A percentile compares a stretch with the other conserved stretches of the same genome.
phyloP scores from a whole-genome alignment of 2,888 invertebrate genomes.

The Pinctada fucata region DNA sequence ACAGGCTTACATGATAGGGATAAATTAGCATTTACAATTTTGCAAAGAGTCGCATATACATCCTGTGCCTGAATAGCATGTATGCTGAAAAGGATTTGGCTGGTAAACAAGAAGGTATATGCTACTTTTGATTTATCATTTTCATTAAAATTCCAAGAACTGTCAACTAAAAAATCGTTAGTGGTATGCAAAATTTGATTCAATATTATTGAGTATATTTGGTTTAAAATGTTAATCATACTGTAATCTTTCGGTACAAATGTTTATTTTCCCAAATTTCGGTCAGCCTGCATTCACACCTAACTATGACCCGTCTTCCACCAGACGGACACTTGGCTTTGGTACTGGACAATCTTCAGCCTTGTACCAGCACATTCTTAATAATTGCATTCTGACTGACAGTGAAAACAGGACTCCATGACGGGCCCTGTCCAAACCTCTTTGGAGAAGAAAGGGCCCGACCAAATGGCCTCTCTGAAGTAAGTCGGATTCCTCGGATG shows the following conservation, averaged over 20 bases:
- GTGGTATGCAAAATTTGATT: not conserved
- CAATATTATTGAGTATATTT: not conserved
- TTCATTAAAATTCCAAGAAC: not conserved
- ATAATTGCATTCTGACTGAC: too few relatives aligned
- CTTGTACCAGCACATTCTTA: too few relatives aligned
- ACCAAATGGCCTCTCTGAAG: too few relatives aligned
- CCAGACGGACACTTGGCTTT: not conserved
- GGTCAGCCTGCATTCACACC: not conserved
- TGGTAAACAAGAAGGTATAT: not conserved
- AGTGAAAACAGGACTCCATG: too few relatives aligned
- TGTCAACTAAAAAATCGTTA: not conserved
- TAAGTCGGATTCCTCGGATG: too few relatives aligned
- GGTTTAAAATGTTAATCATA: not conserved
- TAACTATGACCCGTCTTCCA: not conserved
- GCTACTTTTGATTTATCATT: not conserved
- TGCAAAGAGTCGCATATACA: not conserved
- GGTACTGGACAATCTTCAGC: too few relatives aligned
- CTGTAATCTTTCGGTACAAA: not conserved
- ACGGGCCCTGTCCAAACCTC: too few relatives aligned
- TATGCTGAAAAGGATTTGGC: not conserved
- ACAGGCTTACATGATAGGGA: not conserved
- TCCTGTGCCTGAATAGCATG: not conserved
- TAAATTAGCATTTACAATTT: not conserved
- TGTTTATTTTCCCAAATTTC: not conserved
- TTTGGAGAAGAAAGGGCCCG: too few relatives aligned